Percentiles rank a stretch among this genome's conserved stretches.
phyloP scores from a whole-genome alignment of 2,113 vertebrate species.

The Hypocryptadius cinnamomeus region DNA sequence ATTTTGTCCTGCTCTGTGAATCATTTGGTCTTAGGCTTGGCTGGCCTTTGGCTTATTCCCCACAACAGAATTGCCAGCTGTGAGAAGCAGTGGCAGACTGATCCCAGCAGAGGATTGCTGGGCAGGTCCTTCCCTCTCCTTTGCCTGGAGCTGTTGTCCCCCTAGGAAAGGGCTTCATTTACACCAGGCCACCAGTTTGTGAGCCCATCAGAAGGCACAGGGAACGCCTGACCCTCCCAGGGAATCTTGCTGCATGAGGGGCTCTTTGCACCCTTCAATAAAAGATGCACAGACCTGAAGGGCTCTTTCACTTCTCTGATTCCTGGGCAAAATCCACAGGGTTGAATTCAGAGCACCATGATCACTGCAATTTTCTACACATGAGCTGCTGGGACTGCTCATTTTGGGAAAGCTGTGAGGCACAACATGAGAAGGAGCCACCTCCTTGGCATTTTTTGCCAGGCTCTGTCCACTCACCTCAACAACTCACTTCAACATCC shows the following conservation, averaged over 20 bases:
- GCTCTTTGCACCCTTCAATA: background rate
- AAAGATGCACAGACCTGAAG: background rate
- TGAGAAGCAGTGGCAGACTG: background rate
- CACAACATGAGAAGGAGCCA: background rate
- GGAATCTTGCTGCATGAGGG: background rate
- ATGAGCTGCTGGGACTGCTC: background rate
- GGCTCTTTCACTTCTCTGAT: background rate
- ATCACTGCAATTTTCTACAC: background rate
- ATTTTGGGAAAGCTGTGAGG: background rate
- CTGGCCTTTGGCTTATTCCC: background rate
- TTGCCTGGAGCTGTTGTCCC: background rate
- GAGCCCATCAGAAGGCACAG: background rate
- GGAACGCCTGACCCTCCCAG: background rate
- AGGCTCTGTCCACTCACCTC: background rate
- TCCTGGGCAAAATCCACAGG: background rate
- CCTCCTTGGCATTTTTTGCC: background rate
- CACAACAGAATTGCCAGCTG: background rate
- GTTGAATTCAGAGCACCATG: background rate
- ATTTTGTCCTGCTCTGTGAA: background rate
- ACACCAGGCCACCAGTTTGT: background rate
- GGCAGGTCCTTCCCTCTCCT: background rate
- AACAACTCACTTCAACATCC: background rate
- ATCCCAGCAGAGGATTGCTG: background rate
- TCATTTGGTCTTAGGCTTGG: background rate
- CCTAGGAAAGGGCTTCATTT: background rate